Base-by-base conservation (phyloP, 2,888 invertebrate species). In the Epistrophella euchroma region DNA sequence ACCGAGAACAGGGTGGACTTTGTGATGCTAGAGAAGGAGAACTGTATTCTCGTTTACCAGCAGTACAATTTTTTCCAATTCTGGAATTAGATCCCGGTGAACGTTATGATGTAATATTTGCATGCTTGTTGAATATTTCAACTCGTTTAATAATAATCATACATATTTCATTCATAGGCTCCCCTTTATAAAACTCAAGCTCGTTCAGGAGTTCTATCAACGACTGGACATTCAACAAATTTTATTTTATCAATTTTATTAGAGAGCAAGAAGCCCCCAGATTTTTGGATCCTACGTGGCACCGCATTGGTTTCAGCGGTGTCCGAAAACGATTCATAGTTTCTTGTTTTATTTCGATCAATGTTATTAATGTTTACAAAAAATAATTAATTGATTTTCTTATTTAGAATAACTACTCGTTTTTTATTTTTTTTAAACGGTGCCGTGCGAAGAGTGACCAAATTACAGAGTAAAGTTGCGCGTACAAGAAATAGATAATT, bases 161-260 rank as follows among this genome's bases (percentile, higher is more conserved):
- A 35, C 2, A 50, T 43, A n/a, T 45, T 4, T 50, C 90, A 95
- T 84, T 32, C 56, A 15, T 15, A 89, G 71, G 95, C 96, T 22
- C 98, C 98, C 0, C 93, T 98, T 15, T 98, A 98, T 92, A 98
- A 98, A 93, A 98, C 98, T 0, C 95, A 97, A 40, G 95, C 96
- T 88, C 94, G 98, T 80, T 97, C 97, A 25, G 98, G 98, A 52
- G 95, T 95, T 0, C 93, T 98, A 15, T 97, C 97, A 9, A 98
- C 98, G 0, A 98, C 98, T 0, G 98, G 98, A 0, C 98, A 98
- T 92, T 98, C 97, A 89, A 98, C 98, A 2, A 98, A 98, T 93
- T 98, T 98, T 91, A 96, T 98, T 40, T 94, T 98, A 55, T 94
- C 96, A 0, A 95, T 98, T 81, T 92, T 96, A 37, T 90, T 98